Conservation (phyloP, 2,888 invertebrate species). For the Seira ritae region DNA sequence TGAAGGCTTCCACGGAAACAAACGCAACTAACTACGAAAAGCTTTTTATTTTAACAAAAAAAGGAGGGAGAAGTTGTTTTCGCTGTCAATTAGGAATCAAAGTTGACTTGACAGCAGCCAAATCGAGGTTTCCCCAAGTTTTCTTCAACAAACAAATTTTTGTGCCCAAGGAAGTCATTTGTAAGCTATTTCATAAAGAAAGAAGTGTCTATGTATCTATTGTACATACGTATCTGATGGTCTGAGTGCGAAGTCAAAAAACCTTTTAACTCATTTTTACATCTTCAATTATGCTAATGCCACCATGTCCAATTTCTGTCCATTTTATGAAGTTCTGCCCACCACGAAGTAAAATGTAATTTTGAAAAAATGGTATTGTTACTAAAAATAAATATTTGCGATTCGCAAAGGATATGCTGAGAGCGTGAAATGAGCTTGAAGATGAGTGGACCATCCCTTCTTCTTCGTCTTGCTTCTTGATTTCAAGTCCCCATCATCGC, state of each 20-base stretch:
- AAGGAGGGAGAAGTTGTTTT: too few relatives aligned
- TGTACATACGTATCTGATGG: too few relatives aligned
- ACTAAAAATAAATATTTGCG: constrained; percentile 16
- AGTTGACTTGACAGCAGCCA: too few relatives aligned
- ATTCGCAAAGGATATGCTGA: background rate
- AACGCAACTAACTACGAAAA: too few relatives aligned
- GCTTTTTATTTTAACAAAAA: too few relatives aligned
- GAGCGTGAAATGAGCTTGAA: constrained; percentile 36
- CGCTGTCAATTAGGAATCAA: too few relatives aligned
- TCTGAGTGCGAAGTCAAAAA: constrained; percentile 23
- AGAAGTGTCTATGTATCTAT: background rate
- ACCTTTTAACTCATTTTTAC: constrained; percentile 34
- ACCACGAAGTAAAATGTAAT: constrained; percentile 18
- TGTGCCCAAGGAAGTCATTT: constrained; percentile 40
- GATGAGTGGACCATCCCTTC: background rate
- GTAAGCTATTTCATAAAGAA: constrained; percentile 19
- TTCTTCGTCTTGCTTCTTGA: constrained; percentile 15
- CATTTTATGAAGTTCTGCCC: constrained; percentile 2
- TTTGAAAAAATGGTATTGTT: constrained; percentile 1
- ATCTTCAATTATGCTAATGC: constrained; percentile 49
- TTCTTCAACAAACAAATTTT: background rate
- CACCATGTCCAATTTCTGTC: constrained; percentile 19
- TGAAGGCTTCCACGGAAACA: too few relatives aligned
- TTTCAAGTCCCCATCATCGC: constrained; percentile 5
- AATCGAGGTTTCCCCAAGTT: too few relatives aligned